Evolutionary conservation across 2,888 invertebrate genomes (phyloP).

Genomic region (Sicus ferrugineus): DNA sequence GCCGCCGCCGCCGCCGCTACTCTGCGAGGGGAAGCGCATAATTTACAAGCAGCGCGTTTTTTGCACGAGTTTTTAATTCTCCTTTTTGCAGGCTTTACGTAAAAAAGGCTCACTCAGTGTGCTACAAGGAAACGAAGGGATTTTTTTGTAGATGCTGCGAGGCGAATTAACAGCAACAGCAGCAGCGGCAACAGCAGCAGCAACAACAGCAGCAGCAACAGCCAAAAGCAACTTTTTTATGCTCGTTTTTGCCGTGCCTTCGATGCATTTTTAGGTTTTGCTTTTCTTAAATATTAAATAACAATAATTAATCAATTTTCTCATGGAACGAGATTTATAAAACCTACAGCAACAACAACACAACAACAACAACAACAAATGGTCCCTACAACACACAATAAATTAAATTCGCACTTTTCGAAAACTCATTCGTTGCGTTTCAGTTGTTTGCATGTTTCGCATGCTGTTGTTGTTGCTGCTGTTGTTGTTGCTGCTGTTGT

Average conservation of each 20-base stretch:
- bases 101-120: not conserved
- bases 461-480: not conserved
- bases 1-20: not conserved
- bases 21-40: not conserved
- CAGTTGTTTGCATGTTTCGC: not conserved
- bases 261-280: too few species aligned
- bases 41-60: conserved; percentile 5
- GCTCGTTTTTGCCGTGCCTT: not conserved
- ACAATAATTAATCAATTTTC: conserved; percentile 32
- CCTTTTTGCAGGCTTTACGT: not conserved
- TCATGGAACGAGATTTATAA: conserved; percentile 13
- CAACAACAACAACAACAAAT: conserved; percentile 13
- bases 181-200: not conserved
- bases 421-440: conserved; percentile 10
- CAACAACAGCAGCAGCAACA: not conserved
- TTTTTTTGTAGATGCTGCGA: not conserved
- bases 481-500: not conserved
- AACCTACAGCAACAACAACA: conserved; percentile 6
- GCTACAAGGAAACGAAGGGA: not conserved
- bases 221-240: not conserved
- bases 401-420: conserved; percentile 54
- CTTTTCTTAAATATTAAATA: conserved; percentile 3
- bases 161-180: not conserved
- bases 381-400: conserved; percentile 55
- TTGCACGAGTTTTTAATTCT: not conserved